These are phyloP conservation scores for Sinocyclocheilus anshuiensis DNA, from an alignment of 2,113 vertebrate genomes.

Conservation along the genomic window DNA sequence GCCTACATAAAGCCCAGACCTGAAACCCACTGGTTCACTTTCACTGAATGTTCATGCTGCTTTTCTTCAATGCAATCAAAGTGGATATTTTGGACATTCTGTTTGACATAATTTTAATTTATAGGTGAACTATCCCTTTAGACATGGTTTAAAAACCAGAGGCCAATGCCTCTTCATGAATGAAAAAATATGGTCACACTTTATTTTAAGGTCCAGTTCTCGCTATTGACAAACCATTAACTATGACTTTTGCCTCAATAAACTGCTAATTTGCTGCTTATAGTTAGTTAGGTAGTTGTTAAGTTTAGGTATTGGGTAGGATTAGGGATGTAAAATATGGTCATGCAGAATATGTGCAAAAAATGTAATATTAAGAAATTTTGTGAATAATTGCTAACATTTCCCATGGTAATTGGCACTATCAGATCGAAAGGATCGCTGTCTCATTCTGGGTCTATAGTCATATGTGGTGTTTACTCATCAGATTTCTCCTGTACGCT, in stretches of 20 bases:
- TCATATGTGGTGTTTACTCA: background rate
- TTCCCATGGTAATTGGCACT: background rate
- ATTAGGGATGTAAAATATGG: too few relatives aligned
- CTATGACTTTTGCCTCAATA: too few relatives aligned
- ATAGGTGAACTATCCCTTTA: background rate
- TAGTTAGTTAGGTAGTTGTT: too few relatives aligned
- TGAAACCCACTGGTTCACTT: background rate
- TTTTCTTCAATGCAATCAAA: background rate
- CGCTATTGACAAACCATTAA: too few relatives aligned
- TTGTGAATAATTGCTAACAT: background rate
- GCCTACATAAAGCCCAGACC: background rate
- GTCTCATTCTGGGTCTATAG: background rate
- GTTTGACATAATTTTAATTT: background rate
- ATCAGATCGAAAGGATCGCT: background rate
- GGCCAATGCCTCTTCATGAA: too few relatives aligned
- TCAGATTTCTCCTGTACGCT: constrained; percentile 24
- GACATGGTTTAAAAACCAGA: too few relatives aligned
- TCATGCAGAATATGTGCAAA: background rate
- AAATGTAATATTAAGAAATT: background rate
- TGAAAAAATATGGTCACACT: too few relatives aligned
- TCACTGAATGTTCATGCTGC: background rate
- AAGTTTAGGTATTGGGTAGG: too few relatives aligned
- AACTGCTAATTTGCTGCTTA: too few relatives aligned
- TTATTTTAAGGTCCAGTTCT: too few relatives aligned
- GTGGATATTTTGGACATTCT: too few relatives aligned